Base-by-base conservation (phyloP, 2,797 vertebrate genomes). In the Channallabes apus region DNA sequence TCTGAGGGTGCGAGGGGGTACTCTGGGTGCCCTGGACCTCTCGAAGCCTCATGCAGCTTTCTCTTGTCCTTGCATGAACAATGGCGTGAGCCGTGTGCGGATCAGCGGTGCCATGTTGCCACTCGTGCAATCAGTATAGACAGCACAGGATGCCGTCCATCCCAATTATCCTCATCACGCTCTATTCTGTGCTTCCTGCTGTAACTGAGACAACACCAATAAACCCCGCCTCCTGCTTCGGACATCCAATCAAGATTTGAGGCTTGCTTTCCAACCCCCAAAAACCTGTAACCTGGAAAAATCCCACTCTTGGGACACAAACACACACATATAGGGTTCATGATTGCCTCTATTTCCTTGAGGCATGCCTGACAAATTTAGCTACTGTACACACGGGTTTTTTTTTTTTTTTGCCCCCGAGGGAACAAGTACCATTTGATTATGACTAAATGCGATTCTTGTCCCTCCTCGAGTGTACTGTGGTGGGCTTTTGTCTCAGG, bases 381-480 rank as follows among this genome's bases (percentile, higher is more conserved):
- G 90, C 88, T 87, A 88, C 88, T 87, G 88, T 89, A 87, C 88
- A 86, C 87, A 88, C 77, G 27, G 80, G 68, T 84, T 46, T 88
- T 77, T 80, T 80, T 83, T 85, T 83, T 3, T 86, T 83, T 64
- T 12, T 41, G 80, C 62, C 86, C 90, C 86, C 62, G 73, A 76
- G 88, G 85, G 85, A 86, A 82, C 82, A 64, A 86, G 84, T 69
- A 73, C 62, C 83, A 81, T 90, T 88, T 89, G 89, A 90, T 91
- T 91, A 85, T 87, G 84, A 85, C 78, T 89, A 82, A 85, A 86
- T 81, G 84, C 86, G 81, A 86, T 87, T 90, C 87, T 83, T 87
- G 85, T 88, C 84, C 75, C 58, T 56, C 32, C 54, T 20, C 65
- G 35, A 86, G 72, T 86, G 84, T 68, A 71, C 80, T 81, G 54